Evolutionary conservation across 2,113 vertebrate species (phyloP).

Genomic region (Ivindomyrus marchei): DNA sequence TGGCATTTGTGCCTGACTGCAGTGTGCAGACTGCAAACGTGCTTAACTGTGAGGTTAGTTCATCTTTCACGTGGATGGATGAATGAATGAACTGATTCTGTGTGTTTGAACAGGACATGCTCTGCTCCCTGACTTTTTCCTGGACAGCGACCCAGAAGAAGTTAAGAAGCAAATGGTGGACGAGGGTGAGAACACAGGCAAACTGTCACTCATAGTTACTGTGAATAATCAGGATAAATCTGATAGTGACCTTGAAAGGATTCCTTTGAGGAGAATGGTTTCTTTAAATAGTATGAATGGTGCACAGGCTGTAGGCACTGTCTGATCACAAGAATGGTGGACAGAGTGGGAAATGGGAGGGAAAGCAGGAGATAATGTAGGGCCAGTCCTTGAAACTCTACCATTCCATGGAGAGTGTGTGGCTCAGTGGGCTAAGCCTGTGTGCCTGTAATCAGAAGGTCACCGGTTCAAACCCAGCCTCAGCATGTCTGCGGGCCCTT

Average conservation of each 20-base stretch:
- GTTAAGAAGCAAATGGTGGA: slow-evolving; percentile 53
- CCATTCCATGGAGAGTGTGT: too few species aligned
- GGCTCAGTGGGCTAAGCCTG: too few species aligned
- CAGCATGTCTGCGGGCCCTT: too few species aligned
- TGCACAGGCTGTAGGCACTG: neutral
- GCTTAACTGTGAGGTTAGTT: neutral
- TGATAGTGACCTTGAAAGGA: neutral
- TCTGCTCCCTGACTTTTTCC: slow-evolving; percentile 88
- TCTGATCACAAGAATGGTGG: neutral
- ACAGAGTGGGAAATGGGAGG: neutral
- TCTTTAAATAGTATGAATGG: neutral
- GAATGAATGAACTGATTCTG: neutral
- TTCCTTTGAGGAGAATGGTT: neutral
- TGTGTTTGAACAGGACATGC: slow-evolving; percentile 67
- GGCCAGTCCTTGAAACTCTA: neutral
- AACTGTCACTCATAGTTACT: neutral
- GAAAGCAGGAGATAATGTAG: neutral
- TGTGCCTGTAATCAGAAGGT: too few species aligned
- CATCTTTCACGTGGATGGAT: neutral
- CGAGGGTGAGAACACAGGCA: slow-evolving; percentile 54
- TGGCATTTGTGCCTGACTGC: neutral
- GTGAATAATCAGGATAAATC: neutral
- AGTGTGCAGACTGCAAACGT: neutral
- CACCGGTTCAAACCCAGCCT: too few species aligned
- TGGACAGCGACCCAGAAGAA: slow-evolving; percentile 64